Evolutionary conservation across 2,113 vertebrate genomes (phyloP).

Genomic region (Callipepla squamata): DNA sequence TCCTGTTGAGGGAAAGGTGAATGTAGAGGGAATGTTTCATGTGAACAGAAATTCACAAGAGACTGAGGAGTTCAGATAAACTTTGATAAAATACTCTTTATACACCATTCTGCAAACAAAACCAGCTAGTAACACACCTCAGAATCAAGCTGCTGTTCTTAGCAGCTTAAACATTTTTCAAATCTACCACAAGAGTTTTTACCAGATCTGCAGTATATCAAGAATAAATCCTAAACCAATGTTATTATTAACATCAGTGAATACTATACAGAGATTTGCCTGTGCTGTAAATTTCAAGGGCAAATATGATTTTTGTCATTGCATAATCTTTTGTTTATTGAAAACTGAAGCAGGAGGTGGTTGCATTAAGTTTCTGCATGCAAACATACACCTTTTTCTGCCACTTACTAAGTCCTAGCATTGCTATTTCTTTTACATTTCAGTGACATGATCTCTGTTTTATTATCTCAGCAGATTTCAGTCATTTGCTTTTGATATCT

Average conservation of each 20-base stretch:
- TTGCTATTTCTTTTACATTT: not conserved
- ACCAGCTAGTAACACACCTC: not conserved
- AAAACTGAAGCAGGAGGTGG: not conserved
- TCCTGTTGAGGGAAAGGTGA: not conserved
- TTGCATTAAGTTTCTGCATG: not conserved
- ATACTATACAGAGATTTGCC: not conserved
- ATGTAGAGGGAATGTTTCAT: not conserved
- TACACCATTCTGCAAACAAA: slow-evolving; percentile 14
- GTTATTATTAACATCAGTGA: not conserved
- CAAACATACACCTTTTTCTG: accelerated
- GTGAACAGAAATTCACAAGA: not conserved
- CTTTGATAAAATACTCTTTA: not conserved
- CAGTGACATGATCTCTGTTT: not conserved
- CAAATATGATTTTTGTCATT: not conserved
- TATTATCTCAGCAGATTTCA: not conserved
- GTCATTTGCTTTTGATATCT: not conserved
- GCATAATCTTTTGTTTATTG: not conserved
- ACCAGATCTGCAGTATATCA: not conserved
- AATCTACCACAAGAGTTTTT: not conserved
- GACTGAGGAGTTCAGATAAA: not conserved
- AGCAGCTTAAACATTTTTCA: not conserved
- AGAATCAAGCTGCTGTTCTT: not conserved
- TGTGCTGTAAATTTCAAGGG: not conserved
- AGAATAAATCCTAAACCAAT: not conserved
- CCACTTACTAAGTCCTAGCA: not conserved